Percentiles rank a stretch among this genome's conserved stretches.
Evolutionary conservation across 2,797 vertebrate genomes (phyloP).

Genomic region (Sebastolobus altivelis): DNA sequence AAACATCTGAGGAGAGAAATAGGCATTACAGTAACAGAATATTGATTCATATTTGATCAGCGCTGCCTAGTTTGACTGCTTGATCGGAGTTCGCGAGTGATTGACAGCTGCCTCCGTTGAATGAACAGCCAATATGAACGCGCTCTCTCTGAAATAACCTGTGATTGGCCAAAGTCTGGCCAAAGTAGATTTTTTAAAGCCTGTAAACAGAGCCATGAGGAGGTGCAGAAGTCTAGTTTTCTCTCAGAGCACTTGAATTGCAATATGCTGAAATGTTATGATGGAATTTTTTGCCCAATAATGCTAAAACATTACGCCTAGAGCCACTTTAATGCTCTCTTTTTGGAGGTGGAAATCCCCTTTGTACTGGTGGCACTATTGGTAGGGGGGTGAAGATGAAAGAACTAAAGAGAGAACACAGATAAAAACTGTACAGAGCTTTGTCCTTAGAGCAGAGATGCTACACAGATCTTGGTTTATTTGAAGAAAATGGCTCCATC

Average conservation of each 20-base stretch:
- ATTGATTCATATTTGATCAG: too few species aligned
- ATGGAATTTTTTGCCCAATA: not conserved
- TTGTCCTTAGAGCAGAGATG: constrained; percentile 10
- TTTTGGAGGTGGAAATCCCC: constrained; percentile 21
- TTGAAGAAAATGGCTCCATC: constrained; percentile 31
- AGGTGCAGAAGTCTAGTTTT: not conserved
- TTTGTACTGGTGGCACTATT: constrained; percentile 13
- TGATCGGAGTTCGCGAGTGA: too few species aligned
- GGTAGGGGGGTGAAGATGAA: constrained; percentile 7
- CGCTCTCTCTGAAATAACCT: too few species aligned
- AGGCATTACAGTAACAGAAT: too few species aligned
- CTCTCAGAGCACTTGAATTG: not conserved
- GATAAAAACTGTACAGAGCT: constrained; percentile 4
- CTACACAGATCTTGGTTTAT: not conserved
- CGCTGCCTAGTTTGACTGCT: too few species aligned
- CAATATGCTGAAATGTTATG: not conserved
- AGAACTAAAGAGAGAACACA: constrained; percentile 6
- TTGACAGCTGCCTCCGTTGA: too few species aligned
- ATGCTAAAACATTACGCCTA: not conserved
- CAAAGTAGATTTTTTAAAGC: not conserved
- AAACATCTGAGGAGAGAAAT: too few species aligned
- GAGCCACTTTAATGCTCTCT: constrained; percentile 2
- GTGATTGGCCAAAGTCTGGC: too few species aligned
- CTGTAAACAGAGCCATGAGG: not conserved
- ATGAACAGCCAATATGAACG: too few species aligned